Evolutionary conservation across 2,113 vertebrate genomes (phyloP).

Genomic region (Burhinus oedicnemus): DNA sequence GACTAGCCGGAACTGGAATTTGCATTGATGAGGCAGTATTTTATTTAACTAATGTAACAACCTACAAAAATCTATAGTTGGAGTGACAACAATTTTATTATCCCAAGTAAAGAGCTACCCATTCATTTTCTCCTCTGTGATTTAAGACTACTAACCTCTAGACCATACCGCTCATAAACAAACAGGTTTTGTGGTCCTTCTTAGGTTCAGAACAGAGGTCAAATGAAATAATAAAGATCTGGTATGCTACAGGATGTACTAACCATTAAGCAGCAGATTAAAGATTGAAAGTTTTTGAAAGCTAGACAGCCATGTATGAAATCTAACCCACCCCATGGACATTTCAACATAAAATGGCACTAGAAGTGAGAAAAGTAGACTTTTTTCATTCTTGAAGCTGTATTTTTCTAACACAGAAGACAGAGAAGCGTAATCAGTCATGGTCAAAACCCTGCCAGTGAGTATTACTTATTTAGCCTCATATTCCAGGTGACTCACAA

Average conservation of each 20-base stretch:
- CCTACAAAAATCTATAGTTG: conserved; percentile 49
- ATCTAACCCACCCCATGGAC: conserved; percentile 26
- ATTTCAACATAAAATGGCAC: conserved; percentile 54
- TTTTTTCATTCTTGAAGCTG: conserved; percentile 32
- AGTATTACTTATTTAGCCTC: conserved; percentile 67
- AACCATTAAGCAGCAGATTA: conserved; percentile 65
- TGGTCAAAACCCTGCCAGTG: conserved; percentile 61
- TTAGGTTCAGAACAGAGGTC: conserved; percentile 61
- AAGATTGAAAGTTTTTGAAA: conserved; percentile 68
- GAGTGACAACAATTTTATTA: conserved; percentile 50
- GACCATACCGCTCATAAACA: conserved; percentile 41
- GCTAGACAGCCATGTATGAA: conserved; percentile 54
- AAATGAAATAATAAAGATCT: conserved; percentile 65
- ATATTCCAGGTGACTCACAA: conserved; percentile 66
- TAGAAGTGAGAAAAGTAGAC: conserved; percentile 63
- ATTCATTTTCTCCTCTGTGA: conserved; percentile 45
- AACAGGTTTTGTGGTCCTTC: conserved; percentile 60
- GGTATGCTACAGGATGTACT: conserved; percentile 59
- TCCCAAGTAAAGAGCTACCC: conserved; percentile 11
- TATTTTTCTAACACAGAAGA: conserved; percentile 68
- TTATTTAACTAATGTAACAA: conserved; percentile 56
- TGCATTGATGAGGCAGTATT: conserved; percentile 55
- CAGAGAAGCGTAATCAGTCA: conserved; percentile 59
- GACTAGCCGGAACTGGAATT: conserved; percentile 57
- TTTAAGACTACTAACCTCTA: conserved; percentile 51